Percentiles rank a stretch among this genome's conserved stretches.
Conservation (phyloP, 1,140 invertebrate species). For the Drosophila pachea region DNA sequence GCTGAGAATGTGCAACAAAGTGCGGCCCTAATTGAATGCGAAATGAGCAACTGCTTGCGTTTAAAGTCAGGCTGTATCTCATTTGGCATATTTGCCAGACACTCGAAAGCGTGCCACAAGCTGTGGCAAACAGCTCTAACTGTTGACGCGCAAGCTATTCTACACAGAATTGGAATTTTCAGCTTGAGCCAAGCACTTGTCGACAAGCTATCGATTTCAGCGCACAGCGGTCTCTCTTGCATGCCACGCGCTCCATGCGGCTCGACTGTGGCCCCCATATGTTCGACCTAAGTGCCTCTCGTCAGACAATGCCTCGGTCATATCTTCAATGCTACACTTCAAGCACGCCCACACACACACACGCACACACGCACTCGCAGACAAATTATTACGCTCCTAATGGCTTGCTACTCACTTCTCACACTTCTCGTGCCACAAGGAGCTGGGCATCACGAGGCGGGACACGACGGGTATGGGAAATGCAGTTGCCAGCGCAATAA, state of each 20-base stretch:
- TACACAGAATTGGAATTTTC: background rate
- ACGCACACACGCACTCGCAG: constrained; percentile 3
- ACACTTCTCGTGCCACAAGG: constrained; percentile 81
- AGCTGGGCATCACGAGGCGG: constrained; percentile 80
- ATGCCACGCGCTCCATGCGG: constrained; percentile 10
- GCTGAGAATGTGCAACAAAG: constrained; percentile 12
- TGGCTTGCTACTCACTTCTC: constrained; percentile 81
- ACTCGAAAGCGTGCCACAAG: constrained; percentile 10
- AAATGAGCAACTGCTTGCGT: constrained; percentile 1
- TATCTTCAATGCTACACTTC: constrained; percentile 31
- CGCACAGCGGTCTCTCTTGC: background rate
- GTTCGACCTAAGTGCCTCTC: constrained; percentile 24
- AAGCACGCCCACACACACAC: constrained; percentile 12
- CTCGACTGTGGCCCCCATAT: constrained; percentile 18
- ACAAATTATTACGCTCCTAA: constrained; percentile 20
- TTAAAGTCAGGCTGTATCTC: constrained; percentile 1
- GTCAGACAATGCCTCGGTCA: constrained; percentile 29
- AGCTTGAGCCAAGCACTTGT: background rate
- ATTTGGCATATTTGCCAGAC: constrained; percentile 33
- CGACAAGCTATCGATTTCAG: constrained; percentile 15
- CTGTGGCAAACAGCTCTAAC: background rate
- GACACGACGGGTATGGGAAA: constrained; percentile 89
- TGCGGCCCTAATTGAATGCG: constrained; percentile 20
- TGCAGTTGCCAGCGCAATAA: constrained; percentile 88
- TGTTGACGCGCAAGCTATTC: background rate